Evolutionary conservation across 2,113 vertebrate species (phyloP), one percentile per base, ranked within the genome.

Genomic region (Perccottus glenii): DNA sequence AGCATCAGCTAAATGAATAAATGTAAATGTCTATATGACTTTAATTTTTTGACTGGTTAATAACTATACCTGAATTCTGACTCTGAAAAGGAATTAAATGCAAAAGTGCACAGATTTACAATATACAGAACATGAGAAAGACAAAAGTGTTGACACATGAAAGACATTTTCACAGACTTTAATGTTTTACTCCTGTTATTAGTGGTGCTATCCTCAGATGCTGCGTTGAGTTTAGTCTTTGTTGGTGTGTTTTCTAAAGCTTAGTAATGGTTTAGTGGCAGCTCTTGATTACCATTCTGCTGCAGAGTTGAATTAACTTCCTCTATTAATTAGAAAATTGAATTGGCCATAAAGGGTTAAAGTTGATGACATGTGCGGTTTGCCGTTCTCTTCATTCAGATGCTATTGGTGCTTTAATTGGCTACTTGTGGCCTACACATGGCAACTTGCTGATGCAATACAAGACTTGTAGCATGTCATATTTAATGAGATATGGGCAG

Each of bases 311-410:
- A 63, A 53, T 61, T 6, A 60, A 55, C 57, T 50, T 27, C 58
- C n/a, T 63, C 48, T 36, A 53, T 38, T 42, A 51, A 53, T 52
- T 16, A 2, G 3, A 47, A 46, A 15, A 35, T 60, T 70, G 47
- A 45, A 63, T 73, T 56, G 1, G 19, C 57, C 9, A 42, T 66
- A 51, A 73, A 60, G 10, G 53, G 52, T 75, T 75, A 63, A 73
- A 60, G 49, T 70, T 81, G 52, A 72, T 60, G 67, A 65, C 64
- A 56, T 10, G 16, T 57, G 59, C 48, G 60, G 45, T 70, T 68
- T 81, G 9, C 14, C 40, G 11, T 45, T 61, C 62, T 16, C 50
- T 60, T 60, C 67, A 62, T 48, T 60, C 19, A 67, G 36, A 51
- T 16, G 9, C 47, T 11, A 2, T 35, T 7, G 46, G 64, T 53